Percentiles rank a stretch among this genome's conserved stretches.
phyloP scores from a whole-genome alignment of 2,888 invertebrate genomes.

The Campoplex capitator region DNA sequence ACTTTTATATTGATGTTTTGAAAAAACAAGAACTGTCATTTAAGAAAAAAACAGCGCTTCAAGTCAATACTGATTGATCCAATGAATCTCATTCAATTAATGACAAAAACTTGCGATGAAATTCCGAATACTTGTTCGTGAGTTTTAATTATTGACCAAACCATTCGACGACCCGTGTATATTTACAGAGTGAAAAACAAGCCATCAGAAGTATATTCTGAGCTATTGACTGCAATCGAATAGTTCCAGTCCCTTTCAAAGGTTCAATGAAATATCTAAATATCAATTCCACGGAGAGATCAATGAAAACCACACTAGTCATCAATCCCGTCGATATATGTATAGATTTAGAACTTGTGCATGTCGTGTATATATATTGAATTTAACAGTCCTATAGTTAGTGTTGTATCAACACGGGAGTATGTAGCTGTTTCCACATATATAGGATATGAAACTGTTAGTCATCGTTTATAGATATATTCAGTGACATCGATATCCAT shows the following conservation, averaged over 20 bases:
- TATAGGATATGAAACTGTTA: constrained; percentile 4
- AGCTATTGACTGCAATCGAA: background rate
- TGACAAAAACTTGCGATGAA: background rate
- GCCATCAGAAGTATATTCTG: background rate
- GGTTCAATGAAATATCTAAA: constrained; percentile 18
- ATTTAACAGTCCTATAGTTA: background rate
- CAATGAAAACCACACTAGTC: constrained; percentile 36
- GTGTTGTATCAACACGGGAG: constrained; percentile 31
- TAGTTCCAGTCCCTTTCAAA: background rate
- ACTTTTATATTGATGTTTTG: background rate
- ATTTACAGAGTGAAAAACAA: background rate
- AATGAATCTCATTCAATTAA: background rate
- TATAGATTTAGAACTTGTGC: constrained; percentile 1
- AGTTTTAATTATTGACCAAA: background rate
- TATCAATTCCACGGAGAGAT: constrained; percentile 13
- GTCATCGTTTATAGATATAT: constrained; percentile 15
- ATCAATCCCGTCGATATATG: constrained; percentile 3
- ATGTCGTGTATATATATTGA: background rate
- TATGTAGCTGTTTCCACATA: no score
- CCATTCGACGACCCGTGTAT: no score
- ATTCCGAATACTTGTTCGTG: background rate
- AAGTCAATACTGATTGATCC: background rate
- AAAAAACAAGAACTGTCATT: background rate
- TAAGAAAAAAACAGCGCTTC: background rate
- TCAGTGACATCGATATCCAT: background rate